These are phyloP conservation scores for Idaea dimidiata DNA, from an alignment of 2,888 invertebrate species.

Conservation along the genomic window DNA sequence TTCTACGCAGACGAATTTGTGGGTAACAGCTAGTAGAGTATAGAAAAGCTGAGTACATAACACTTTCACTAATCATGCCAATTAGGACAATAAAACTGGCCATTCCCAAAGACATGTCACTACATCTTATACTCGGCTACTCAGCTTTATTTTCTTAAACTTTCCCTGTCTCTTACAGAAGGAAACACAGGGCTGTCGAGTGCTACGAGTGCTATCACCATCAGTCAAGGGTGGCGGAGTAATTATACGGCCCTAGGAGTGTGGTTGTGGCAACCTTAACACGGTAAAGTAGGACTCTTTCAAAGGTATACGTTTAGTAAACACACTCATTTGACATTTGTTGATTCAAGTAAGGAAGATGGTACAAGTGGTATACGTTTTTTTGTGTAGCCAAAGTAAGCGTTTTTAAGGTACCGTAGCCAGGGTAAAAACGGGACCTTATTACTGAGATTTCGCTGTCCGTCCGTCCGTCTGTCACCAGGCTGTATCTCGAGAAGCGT, in stretches of 20 bases:
- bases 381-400: neutral
- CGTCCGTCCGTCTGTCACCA: too few species aligned
- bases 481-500: too few species aligned
- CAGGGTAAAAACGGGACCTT: too few species aligned
- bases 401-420: too few species aligned
- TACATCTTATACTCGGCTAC: constrained; percentile 3
- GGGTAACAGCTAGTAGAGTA: too few species aligned
- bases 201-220: constrained; percentile 24
- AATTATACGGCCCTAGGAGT: constrained; percentile 23
- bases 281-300: constrained; percentile 10
- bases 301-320: neutral
- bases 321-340: neutral
- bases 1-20: too few species aligned
- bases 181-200: constrained; percentile 10
- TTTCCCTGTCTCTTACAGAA: constrained; percentile 8
- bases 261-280: constrained; percentile 15
- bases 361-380: neutral
- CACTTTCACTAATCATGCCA: neutral
- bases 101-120: constrained; percentile 3
- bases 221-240: constrained; percentile 23
- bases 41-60: neutral
- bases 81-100: neutral
- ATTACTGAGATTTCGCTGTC: too few species aligned
- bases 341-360: neutral
- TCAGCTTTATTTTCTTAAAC: constrained; percentile 14